A percentile compares a stretch with the other conserved stretches of the same genome.
These are phyloP conservation scores for Desoria tigrina DNA, from an alignment of 2,888 invertebrate species.

Conservation along the genomic window DNA sequence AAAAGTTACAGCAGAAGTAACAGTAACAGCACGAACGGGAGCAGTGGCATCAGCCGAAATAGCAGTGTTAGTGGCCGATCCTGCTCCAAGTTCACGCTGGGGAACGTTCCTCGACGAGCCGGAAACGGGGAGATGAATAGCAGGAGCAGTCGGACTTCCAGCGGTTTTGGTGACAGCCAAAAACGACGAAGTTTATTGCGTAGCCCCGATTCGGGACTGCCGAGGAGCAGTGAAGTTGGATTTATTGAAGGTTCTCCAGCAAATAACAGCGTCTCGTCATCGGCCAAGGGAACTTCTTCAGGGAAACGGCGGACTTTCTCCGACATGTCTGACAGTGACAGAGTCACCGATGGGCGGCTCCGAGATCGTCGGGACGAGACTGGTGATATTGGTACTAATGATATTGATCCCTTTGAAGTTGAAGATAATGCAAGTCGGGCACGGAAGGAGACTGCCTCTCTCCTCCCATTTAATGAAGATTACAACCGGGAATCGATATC, in stretches of 20 bases:
- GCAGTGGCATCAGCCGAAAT: background rate
- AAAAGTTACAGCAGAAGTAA: background rate
- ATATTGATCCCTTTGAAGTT: background rate
- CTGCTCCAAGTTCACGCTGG: constrained; percentile 12
- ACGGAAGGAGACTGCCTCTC: too few species aligned
- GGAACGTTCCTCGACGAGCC: constrained; percentile 17
- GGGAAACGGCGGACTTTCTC: too few species aligned
- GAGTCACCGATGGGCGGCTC: too few species aligned
- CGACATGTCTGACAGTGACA: too few species aligned
- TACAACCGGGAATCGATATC: too few species aligned
- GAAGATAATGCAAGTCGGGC: too few species aligned
- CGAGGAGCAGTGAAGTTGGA: constrained; percentile 3
- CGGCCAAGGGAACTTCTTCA: too few species aligned
- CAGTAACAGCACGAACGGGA: background rate
- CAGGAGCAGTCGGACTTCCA: too few species aligned
- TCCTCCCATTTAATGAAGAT: too few species aligned
- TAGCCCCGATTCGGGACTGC: constrained; percentile 23
- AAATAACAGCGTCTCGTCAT: background rate
- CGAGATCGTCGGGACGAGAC: too few species aligned
- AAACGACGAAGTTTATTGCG: background rate
- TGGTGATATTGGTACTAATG: background rate
- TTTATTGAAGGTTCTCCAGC: background rate
- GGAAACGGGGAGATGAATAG: too few species aligned
- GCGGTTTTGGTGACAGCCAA: too few species aligned
- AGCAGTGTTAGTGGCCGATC: background rate